Evolutionary conservation across 2,113 vertebrate species (phyloP).

Genomic region (Elaphurus davidianus): DNA sequence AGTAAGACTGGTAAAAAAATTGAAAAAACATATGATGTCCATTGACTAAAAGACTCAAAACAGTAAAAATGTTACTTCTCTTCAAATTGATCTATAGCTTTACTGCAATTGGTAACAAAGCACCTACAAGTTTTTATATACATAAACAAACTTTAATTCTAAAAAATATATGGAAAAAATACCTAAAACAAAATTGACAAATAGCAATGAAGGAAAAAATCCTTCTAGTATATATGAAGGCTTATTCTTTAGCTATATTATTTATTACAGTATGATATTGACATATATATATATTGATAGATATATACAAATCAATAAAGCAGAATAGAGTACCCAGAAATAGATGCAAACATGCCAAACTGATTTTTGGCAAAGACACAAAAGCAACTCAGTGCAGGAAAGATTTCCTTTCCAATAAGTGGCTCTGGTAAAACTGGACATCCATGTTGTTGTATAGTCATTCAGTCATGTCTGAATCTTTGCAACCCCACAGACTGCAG

Average conservation of each 20-base stretch:
- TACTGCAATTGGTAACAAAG: neutral
- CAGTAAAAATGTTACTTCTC: neutral
- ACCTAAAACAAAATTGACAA: neutral
- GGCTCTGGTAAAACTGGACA: neutral
- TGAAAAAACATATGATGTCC: neutral
- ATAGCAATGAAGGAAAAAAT: neutral
- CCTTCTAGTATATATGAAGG: too few species aligned
- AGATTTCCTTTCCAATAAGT: neutral
- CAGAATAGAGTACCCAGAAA: neutral
- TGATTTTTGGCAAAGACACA: neutral
- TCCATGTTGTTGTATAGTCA: neutral
- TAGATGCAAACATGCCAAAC: neutral
- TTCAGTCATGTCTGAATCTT: neutral
- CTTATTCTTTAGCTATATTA: neutral
- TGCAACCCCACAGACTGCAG: fast-evolving
- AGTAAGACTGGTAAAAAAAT: neutral
- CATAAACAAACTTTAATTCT: neutral
- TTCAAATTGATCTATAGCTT: neutral
- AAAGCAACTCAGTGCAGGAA: neutral
- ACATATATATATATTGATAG: too few species aligned
- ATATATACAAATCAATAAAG: neutral
- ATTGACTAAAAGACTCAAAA: neutral
- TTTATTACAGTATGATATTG: neutral
- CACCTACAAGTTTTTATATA: neutral
- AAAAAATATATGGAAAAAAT: neutral